Evolutionary conservation across 2,888 invertebrate species (phyloP).

Genomic region (Phorcus lineatus): DNA sequence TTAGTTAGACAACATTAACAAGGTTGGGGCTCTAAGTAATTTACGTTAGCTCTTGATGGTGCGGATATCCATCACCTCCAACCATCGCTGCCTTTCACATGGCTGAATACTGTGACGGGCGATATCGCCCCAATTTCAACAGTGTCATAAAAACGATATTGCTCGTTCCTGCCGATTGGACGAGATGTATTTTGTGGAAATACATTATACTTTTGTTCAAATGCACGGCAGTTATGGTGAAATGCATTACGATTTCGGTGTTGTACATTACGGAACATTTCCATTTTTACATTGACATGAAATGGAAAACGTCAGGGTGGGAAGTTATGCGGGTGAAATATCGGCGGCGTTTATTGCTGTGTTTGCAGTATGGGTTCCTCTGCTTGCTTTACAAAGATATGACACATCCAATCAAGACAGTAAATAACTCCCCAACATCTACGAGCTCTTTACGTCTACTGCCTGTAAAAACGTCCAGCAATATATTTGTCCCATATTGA

Average conservation of each 20-base stretch:
- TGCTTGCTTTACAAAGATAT: neutral
- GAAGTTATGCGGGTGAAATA: neutral
- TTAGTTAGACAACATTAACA: constrained; percentile 3
- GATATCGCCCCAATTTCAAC: neutral
- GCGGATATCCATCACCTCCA: neutral
- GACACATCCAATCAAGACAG: constrained; percentile 15
- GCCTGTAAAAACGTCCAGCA: neutral
- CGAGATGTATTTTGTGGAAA: constrained; percentile 13
- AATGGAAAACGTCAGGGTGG: constrained; percentile 4
- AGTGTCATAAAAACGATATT: constrained; percentile 15
- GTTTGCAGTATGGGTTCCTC: neutral
- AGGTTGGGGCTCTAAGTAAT: constrained; percentile 8
- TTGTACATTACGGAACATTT: neutral
- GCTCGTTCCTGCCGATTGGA: constrained; percentile 7
- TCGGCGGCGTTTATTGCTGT: neutral
- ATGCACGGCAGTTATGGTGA: constrained; percentile 13
- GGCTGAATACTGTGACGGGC: constrained; percentile 5
- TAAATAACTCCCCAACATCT: neutral
- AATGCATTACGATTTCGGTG: constrained; percentile 8
- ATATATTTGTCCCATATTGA: neutral
- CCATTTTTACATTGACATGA: constrained; percentile 8
- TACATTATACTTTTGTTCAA: constrained; percentile 13
- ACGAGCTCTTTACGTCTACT: neutral
- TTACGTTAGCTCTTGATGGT: neutral
- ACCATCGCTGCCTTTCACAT: neutral